A percentile compares a stretch with the other conserved stretches of the same genome.
phyloP scores from a whole-genome alignment of 2,113 vertebrate genomes.

The Vicugna pacos region DNA sequence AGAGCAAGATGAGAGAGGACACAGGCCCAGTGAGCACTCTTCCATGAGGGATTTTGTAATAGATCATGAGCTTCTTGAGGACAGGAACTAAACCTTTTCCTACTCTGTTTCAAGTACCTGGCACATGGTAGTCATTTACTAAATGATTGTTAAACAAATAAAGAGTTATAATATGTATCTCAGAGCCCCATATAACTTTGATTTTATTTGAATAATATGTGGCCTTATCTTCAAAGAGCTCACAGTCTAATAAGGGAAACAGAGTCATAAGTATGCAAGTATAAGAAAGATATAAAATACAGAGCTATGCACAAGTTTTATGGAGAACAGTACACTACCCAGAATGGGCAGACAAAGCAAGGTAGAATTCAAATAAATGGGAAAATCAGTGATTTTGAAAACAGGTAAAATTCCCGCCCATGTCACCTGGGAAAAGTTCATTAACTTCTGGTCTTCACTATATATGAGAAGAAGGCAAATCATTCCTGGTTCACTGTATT shows the following conservation, averaged over 20 bases:
- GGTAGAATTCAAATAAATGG: background rate
- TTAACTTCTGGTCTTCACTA: background rate
- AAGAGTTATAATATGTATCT: background rate
- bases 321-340: background rate
- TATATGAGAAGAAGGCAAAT: background rate
- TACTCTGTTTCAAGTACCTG: background rate
- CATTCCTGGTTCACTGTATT: background rate
- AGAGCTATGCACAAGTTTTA: background rate
- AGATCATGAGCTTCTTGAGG: background rate
- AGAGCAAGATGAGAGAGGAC: background rate
- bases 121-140: background rate
- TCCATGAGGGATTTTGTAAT: background rate
- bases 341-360: background rate
- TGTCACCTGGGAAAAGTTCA: background rate
- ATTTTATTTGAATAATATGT: constrained; percentile 5
- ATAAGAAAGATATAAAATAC: constrained; percentile 21
- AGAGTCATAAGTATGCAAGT: background rate
- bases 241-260: constrained; percentile 3
- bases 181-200: background rate
- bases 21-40: background rate
- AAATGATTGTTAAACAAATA: constrained; percentile 22
- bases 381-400: background rate
- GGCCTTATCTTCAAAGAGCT: background rate
- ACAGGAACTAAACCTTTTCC: background rate
- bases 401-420: background rate